These are phyloP conservation scores for Hapalemur alaotrensis DNA, from an alignment of 2,797 vertebrate genomes.

Conservation along the genomic window DNA sequence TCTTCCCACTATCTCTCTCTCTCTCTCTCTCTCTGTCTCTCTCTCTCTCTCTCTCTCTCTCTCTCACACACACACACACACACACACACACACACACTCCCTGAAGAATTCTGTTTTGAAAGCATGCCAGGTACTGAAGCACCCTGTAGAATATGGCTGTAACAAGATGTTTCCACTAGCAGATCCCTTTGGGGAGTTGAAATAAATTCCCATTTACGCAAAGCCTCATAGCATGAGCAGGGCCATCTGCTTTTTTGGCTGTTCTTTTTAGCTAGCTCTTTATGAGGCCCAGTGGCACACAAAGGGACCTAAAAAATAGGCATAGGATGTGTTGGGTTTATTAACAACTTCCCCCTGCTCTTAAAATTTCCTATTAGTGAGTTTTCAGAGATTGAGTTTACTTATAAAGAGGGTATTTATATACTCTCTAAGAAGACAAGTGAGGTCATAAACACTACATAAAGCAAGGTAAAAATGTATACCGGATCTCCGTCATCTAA, in stretches of 20 bases:
- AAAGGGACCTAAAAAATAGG: neutral
- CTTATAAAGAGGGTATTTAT: neutral
- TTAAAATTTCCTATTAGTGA: neutral
- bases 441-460: neutral
- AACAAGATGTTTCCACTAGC: neutral
- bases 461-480: neutral
- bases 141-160: neutral
- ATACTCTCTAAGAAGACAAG: neutral
- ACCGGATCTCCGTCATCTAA: neutral
- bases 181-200: neutral
- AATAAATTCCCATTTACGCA: constrained; percentile 41
- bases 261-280: neutral
- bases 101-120: neutral
- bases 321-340: neutral
- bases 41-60: neutral
- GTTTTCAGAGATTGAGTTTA: neutral
- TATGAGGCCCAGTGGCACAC: neutral
- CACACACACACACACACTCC: neutral
- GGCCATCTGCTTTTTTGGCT: neutral
- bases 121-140: neutral
- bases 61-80: neutral
- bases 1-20: neutral
- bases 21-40: neutral
- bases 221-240: neutral
- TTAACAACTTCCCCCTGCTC: neutral